A percentile compares a stretch with the other conserved stretches of the same genome.
Evolutionary conservation across 2,113 vertebrate species (phyloP).

Genomic region (Gorsachius goisagi): DNA sequence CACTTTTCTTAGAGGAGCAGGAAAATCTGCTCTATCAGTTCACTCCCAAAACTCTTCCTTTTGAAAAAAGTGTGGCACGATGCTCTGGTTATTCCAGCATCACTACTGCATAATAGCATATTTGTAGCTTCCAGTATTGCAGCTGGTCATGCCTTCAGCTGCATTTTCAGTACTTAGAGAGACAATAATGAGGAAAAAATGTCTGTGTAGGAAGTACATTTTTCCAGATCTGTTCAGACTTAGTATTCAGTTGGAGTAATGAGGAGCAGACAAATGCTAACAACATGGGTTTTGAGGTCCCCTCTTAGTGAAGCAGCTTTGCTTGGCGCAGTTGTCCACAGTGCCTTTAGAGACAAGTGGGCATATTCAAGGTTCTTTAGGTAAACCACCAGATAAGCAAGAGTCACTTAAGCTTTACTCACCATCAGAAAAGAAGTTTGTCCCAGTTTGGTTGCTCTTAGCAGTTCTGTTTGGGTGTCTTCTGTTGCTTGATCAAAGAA

Average conservation of each 20-base stretch:
- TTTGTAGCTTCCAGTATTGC: neutral
- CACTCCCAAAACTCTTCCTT: neutral
- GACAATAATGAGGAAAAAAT: conserved; percentile 12
- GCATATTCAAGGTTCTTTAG: neutral
- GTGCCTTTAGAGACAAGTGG: neutral
- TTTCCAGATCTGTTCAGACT: conserved; percentile 20
- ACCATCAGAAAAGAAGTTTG: neutral
- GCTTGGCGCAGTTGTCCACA: neutral
- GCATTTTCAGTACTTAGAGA: neutral
- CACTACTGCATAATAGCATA: rapidly evolving
- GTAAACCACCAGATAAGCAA: neutral
- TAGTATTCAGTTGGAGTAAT: neutral
- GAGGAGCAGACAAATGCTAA: neutral
- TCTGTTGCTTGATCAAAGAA: neutral
- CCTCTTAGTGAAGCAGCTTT: neutral
- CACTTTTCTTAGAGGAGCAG: neutral
- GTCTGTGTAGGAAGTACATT: neutral
- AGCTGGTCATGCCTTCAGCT: neutral
- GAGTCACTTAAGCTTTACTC: neutral
- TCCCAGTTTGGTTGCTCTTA: neutral
- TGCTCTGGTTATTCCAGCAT: neutral
- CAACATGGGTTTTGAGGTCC: neutral
- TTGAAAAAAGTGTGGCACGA: neutral
- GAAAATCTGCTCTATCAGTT: neutral
- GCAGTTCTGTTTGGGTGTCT: neutral